Conservation (phyloP, 1,140 invertebrate genomes). For the Scaptomyza hsui region DNA sequence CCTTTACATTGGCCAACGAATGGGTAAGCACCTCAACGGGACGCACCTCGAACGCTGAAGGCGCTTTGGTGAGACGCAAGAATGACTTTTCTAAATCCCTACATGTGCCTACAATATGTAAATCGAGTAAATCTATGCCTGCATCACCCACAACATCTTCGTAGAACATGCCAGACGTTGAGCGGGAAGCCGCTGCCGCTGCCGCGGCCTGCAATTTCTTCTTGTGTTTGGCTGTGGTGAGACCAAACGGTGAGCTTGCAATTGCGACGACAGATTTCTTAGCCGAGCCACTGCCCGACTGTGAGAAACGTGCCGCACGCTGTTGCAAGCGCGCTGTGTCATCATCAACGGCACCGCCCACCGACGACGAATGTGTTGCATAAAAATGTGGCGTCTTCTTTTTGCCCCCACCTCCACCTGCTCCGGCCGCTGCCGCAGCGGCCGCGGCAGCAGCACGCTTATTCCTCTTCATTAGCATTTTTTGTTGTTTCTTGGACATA, state of each 20-base stretch:
- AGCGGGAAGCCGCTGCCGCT: slow-evolving; percentile 44
- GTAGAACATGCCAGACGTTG: slow-evolving; percentile 51
- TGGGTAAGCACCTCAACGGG: slow-evolving; percentile 93
- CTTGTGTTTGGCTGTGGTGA: slow-evolving; percentile 78
- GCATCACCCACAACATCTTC: slow-evolving; percentile 75
- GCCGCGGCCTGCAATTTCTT: slow-evolving; percentile 51
- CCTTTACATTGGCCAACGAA: slow-evolving; percentile 95
- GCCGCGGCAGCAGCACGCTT: slow-evolving; percentile 79
- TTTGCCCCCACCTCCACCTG: slow-evolving; percentile 62
- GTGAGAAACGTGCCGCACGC: slow-evolving; percentile 93
- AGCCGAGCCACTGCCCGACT: slow-evolving; percentile 71
- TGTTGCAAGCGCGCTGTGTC: slow-evolving; percentile 91
- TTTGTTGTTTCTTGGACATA: slow-evolving; percentile 71
- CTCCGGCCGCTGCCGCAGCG: slow-evolving; percentile 60
- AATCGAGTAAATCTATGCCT: slow-evolving; percentile 90
- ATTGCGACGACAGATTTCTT: slow-evolving; percentile 81
- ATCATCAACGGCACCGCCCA: slow-evolving; percentile 87
- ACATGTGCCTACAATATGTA: slow-evolving; percentile 97
- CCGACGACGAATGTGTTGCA: slow-evolving; percentile 86
- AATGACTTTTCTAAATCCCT: slow-evolving; percentile 97
- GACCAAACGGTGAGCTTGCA: slow-evolving; percentile 79
- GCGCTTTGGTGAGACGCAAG: slow-evolving; percentile 97
- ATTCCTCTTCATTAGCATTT: slow-evolving; percentile 83
- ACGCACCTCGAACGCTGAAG: slow-evolving; percentile 94
- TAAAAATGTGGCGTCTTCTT: slow-evolving; percentile 88